These are phyloP conservation scores for Meta bourneti DNA, from an alignment of 2,888 invertebrate genomes.

Conservation along the genomic window DNA sequence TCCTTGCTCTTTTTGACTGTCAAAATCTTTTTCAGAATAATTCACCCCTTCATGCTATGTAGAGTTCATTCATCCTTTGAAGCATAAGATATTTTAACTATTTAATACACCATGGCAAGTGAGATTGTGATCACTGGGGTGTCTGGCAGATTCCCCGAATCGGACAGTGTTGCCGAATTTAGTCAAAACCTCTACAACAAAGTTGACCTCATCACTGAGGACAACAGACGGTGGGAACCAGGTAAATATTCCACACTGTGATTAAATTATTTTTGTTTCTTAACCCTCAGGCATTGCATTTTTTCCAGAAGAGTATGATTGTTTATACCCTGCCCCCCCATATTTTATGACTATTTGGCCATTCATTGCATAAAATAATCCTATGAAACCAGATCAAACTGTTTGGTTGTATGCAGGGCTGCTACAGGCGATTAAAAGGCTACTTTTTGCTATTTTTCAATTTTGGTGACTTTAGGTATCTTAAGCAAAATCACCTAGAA, in stretches of 20 bases:
- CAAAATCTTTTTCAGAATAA: constrained; percentile 1
- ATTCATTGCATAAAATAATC: too few relatives aligned
- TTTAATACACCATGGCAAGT: constrained; percentile 82
- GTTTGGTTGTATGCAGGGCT: too few relatives aligned
- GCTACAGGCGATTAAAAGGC: too few relatives aligned
- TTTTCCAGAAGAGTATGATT: not conserved
- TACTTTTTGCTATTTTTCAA: too few relatives aligned
- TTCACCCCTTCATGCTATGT: constrained; percentile 34
- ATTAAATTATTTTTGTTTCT: not conserved
- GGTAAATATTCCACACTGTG: constrained; percentile 81
- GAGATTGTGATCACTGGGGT: constrained; percentile 90
- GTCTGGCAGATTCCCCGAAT: constrained; percentile 94
- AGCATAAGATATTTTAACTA: constrained; percentile 23
- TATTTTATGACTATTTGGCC: not conserved
- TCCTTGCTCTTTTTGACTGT: not conserved
- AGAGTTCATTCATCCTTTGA: constrained; percentile 44
- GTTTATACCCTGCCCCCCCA: not conserved
- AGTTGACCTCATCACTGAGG: constrained; percentile 95
- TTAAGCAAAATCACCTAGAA: too few relatives aligned
- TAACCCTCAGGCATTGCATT: not conserved
- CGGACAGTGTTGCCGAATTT: constrained; percentile 94
- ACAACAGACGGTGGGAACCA: constrained; percentile 92
- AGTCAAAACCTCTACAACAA: constrained; percentile 93
- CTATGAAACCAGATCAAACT: too few relatives aligned
- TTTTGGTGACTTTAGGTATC: too few relatives aligned